A percentile compares a stretch with the other conserved stretches of the same genome.
These are phyloP conservation scores for Euleptes europaea DNA, from an alignment of 2,113 vertebrate species.

Conservation along the genomic window DNA sequence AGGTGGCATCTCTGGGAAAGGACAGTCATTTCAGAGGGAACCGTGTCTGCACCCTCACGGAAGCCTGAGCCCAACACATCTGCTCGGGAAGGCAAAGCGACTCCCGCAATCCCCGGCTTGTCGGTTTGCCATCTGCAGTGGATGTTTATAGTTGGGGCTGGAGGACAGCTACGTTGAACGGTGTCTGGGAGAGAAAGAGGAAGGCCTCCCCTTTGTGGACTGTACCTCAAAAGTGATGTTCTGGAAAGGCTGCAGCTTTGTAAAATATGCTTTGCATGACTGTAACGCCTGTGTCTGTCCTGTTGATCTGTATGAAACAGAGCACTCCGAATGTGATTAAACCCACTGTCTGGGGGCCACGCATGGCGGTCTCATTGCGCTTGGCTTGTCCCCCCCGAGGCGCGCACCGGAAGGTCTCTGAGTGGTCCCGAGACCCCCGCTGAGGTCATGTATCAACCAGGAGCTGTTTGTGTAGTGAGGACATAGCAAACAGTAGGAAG, in stretches of 20 bases:
- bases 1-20: neutral
- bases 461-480: too few relatives aligned
- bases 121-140: constrained; percentile 10
- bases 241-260: neutral
- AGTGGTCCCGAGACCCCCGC: too few relatives aligned
- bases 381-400: too few relatives aligned
- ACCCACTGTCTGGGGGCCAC: neutral
- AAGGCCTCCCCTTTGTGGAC: neutral
- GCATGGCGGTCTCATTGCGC: too few relatives aligned
- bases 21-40: neutral
- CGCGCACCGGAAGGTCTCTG: too few relatives aligned
- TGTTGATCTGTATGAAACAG: constrained; percentile 23
- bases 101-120: neutral
- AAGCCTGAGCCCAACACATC: constrained; percentile 13
- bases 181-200: neutral
- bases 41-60: neutral
- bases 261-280: constrained; percentile 66
- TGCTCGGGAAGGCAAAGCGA: neutral
- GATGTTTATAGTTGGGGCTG: fast-evolving
- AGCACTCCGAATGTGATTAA: constrained; percentile 30
- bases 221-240: neutral
- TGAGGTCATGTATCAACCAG: too few relatives aligned
- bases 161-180: neutral
- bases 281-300: constrained; percentile 42
- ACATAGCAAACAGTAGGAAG: too few relatives aligned